Evolutionary conservation across 2,888 invertebrate species (phyloP).

Genomic region (Auanema freiburgensis): DNA sequence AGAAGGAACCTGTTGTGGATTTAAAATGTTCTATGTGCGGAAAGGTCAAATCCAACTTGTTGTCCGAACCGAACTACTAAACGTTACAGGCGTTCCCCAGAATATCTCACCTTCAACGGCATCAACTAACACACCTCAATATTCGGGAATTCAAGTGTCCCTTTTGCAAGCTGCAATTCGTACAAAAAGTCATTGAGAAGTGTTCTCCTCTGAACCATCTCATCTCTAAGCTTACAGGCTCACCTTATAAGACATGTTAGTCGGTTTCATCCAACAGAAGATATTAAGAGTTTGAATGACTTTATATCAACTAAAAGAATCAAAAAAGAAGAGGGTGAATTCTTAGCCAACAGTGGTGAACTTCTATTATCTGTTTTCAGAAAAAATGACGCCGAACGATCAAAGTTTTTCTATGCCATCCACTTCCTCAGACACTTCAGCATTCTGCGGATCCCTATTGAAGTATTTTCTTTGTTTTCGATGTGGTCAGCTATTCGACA

Average conservation of each 20-base stretch:
- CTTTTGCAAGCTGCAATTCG: slow-evolving; percentile 35
- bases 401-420: no score
- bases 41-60: slow-evolving; percentile 26
- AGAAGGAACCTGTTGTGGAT: slow-evolving; percentile 11
- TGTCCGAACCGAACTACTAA: background rate
- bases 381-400: no score
- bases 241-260: slow-evolving; percentile 37
- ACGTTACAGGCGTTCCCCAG: slow-evolving; percentile 36
- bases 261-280: slow-evolving; percentile 32
- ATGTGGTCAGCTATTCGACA: slow-evolving; percentile 4
- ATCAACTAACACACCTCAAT: slow-evolving; percentile 43
- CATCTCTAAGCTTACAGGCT: slow-evolving; percentile 11
- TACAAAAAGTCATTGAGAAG: slow-evolving; percentile 28
- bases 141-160: slow-evolving; percentile 35
- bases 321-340: background rate
- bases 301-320: no score
- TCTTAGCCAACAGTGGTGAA: background rate
- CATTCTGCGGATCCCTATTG: slow-evolving; percentile 1
- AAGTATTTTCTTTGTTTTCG: background rate
- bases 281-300: background rate
- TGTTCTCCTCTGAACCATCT: background rate
- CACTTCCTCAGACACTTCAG: background rate
- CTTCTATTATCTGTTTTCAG: background rate
- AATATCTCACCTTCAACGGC: slow-evolving; percentile 44
- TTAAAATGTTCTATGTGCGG: slow-evolving; percentile 42